Evolutionary conservation across 2,113 vertebrate genomes (phyloP), one percentile per base, ranked within the genome.

Genomic region (Elephas maximus): DNA sequence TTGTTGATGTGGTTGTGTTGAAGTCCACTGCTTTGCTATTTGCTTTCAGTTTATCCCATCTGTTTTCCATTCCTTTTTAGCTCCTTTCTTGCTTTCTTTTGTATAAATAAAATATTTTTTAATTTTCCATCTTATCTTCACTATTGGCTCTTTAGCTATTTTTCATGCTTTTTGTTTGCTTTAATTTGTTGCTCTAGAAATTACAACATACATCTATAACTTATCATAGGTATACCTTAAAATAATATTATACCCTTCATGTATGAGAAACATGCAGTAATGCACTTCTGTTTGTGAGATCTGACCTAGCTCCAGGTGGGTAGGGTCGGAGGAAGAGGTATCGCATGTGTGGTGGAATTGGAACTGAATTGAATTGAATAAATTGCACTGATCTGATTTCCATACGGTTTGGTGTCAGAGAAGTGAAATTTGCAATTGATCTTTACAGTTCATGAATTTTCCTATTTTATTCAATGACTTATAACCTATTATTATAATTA

Each of bases 381-480:
- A 20, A 62, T 62, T 23, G 18, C 60, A 62, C 7, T 20, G 60
- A 62, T 62, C 7, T 62, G 18, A 62, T 62, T 21, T 62, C 60
- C 60, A 62, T 20, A 62, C 21, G 7, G 60, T 23, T 62, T 62
- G 60, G 18, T 62, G 60, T 21, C 60, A 62, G 60, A 57, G 53
- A 57, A 62, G 60, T 23, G 60, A 62, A 20, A 20, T 20, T 62
- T 62, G 60, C 60, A 62, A 1, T 57, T 57, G 12, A 57, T 57
- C 53, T 57, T 57, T 57, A 57, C 53, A 57, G 53, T 12, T 90
- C 69, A 90, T 23, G 5, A 14, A 82, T 89, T 89, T 89, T 89
- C 28, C 20, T 79, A 28, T 76, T 90, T 96, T 90, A 62, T 82
- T 87, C 73, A 90, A 48, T 85, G 87, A 69, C 24, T 88, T 81